phyloP scores from a whole-genome alignment of 1,140 invertebrate species.

The Geopemphigus sp. region DNA sequence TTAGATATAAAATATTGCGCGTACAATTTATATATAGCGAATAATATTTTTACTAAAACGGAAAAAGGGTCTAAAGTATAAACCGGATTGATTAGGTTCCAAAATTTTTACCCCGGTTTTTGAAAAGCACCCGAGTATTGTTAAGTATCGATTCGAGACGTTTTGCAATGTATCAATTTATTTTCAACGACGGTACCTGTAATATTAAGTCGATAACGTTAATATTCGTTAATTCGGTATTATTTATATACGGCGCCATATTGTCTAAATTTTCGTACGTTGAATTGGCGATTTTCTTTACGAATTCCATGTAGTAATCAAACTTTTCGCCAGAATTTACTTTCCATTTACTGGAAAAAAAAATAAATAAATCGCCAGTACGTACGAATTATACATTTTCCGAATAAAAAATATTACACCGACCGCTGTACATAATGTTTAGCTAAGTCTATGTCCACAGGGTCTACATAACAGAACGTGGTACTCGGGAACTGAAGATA shows the following conservation, averaged over 20 bases:
- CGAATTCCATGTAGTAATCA: conserved; percentile 56
- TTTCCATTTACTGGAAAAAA: conserved; percentile 50
- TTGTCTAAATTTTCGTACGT: conserved; percentile 57
- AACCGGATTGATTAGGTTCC: no score
- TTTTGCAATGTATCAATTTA: no score
- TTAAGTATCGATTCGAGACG: no score
- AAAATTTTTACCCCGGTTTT: no score
- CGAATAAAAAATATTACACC: not conserved
- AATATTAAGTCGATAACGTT: conserved; percentile 57
- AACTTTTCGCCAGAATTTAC: conserved; percentile 50
- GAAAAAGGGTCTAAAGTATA: no score
- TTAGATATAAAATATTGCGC: no score
- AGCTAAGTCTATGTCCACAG: conserved; percentile 55
- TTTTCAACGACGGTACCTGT: not conserved
- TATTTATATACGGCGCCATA: conserved; percentile 57
- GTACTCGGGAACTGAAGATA: conserved; percentile 59
- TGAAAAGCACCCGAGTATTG: no score
- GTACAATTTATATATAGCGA: no score
- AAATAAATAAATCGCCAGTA: no score
- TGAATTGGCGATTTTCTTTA: conserved; percentile 58
- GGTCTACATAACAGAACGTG: conserved; percentile 58
- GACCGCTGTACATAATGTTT: conserved; percentile 38
- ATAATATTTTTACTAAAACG: no score
- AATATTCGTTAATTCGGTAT: conserved; percentile 56
- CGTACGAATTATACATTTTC: not conserved